These are phyloP conservation scores for Acrossocheilus fasciatus DNA, from an alignment of 2,797 vertebrate genomes.

Conservation along the genomic window DNA sequence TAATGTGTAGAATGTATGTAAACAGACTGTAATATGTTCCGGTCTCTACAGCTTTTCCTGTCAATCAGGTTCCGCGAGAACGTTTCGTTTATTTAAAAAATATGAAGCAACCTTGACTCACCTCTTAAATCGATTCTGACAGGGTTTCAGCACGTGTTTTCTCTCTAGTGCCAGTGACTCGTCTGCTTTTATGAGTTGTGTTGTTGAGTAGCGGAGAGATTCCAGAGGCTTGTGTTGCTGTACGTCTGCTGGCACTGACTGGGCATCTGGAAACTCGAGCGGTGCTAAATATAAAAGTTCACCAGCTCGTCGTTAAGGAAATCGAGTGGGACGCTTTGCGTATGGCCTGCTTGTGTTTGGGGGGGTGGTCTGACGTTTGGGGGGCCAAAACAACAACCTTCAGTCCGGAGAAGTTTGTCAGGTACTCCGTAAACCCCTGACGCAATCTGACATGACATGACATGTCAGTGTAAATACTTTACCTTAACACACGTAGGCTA, in stretches of 20 bases:
- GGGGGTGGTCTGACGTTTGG: background rate
- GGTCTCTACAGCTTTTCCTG: background rate
- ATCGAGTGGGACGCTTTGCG: conserved; percentile 28
- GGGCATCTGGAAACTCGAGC: conserved; percentile 74
- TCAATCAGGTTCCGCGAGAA: background rate
- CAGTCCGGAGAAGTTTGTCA: background rate
- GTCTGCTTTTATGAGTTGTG: conserved; percentile 3
- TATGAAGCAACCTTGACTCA: conserved; percentile 26
- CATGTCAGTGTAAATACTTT: background rate
- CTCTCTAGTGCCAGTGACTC: background rate
- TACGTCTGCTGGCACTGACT: conserved; percentile 64
- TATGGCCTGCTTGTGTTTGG: background rate
- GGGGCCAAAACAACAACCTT: conserved; percentile 21
- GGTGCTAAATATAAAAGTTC: conserved; percentile 79
- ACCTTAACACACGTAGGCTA: background rate
- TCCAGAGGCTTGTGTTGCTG: conserved; percentile 62
- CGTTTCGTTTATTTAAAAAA: background rate
- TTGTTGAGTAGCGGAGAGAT: conserved; percentile 22
- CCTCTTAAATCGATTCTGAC: conserved; percentile 3
- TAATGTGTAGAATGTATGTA: background rate
- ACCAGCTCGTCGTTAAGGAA: conserved; percentile 59
- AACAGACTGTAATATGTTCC: background rate
- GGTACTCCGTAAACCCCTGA: background rate
- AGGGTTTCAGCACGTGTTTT: background rate
- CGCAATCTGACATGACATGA: conserved; percentile 20